Evolutionary conservation across 1,140 invertebrate genomes (phyloP), one percentile per base, ranked within the genome.

Genomic region (Steinernema feltiae): DNA sequence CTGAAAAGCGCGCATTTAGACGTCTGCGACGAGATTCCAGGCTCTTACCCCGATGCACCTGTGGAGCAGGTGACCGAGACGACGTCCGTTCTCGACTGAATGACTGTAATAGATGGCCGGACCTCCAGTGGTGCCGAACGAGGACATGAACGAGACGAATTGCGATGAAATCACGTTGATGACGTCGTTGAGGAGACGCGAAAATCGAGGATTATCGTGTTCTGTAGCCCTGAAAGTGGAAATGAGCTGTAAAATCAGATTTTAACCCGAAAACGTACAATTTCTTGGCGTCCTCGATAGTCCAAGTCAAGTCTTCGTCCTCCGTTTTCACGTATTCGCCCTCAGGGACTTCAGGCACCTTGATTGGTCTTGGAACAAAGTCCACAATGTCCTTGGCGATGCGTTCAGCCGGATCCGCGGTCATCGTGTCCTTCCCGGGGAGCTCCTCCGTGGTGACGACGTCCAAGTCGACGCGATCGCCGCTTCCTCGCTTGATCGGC

Each of bases 21-120:
- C n/a, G n/a, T n/a, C n/a, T n/a, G n/a, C n/a, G n/a, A n/a, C n/a
- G n/a, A n/a, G n/a, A n/a, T n/a, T n/a, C n/a, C n/a, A n/a, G n/a
- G n/a, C n/a, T n/a, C 53, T 63, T 63, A 63, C 53, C 53, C 53
- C 53, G 53, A 63, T 63, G 24, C 53, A 63, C 53, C 53, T 7
- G 24, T 63, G 53, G 24, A 63, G 53, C 15, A 63, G 24, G 24
- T 63, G 7, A 7, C 12, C 12, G 24, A 63, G 53, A 12, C 24
- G 12, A 3, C 53, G 12, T 63, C 53, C 53, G 53, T 63, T 63
- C 7, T 63, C 24, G 7, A 63, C 53, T 3, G 53, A 12, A 63
- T 63, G 53, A 12, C 7, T 15, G 24, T 63, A 63, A 21, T 63
- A 63, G 53, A 63, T 63, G 7, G 53, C 53, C 3, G 53, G 53